Percentiles rank a stretch among this genome's conserved stretches.
Conservation (phyloP, 2,888 invertebrate genomes). For the Eristalis intricaria region DNA sequence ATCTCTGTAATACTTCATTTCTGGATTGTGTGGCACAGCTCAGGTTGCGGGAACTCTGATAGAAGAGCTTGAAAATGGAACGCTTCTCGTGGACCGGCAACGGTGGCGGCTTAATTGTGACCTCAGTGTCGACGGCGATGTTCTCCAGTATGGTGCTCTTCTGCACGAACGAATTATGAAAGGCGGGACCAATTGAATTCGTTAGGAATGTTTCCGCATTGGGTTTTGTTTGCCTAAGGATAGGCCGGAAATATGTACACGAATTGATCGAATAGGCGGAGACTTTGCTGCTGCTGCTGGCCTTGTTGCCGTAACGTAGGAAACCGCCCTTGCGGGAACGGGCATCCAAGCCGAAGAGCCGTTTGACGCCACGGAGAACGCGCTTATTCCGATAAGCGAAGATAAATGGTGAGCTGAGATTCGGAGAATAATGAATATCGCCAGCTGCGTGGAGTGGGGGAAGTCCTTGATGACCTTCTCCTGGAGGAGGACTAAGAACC, state of each 20-base stretch:
- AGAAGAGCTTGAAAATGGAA: slow-evolving; percentile 79
- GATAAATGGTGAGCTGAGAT: slow-evolving; percentile 81
- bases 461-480: slow-evolving; percentile 78
- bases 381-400: slow-evolving; percentile 81
- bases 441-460: slow-evolving; percentile 78
- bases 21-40: slow-evolving; percentile 77
- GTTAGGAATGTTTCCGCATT: slow-evolving; percentile 63
- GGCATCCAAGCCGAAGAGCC: slow-evolving; percentile 79
- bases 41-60: slow-evolving; percentile 79
- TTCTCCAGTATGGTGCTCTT: slow-evolving; percentile 57
- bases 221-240: slow-evolving; percentile 53
- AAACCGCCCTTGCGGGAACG: slow-evolving; percentile 77
- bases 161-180: slow-evolving; percentile 51
- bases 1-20: no score
- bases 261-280: slow-evolving; percentile 80
- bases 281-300: slow-evolving; percentile 78
- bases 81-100: slow-evolving; percentile 70
- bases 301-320: slow-evolving; percentile 71
- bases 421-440: slow-evolving; percentile 80
- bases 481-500: slow-evolving; percentile 79
- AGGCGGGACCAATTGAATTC: slow-evolving; percentile 18
- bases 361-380: slow-evolving; percentile 81
- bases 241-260: slow-evolving; percentile 79
- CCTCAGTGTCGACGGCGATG: slow-evolving; percentile 60
- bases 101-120: slow-evolving; percentile 63